phyloP scores from a whole-genome alignment of 1,140 invertebrate species.

The Onthophagus taurus region DNA sequence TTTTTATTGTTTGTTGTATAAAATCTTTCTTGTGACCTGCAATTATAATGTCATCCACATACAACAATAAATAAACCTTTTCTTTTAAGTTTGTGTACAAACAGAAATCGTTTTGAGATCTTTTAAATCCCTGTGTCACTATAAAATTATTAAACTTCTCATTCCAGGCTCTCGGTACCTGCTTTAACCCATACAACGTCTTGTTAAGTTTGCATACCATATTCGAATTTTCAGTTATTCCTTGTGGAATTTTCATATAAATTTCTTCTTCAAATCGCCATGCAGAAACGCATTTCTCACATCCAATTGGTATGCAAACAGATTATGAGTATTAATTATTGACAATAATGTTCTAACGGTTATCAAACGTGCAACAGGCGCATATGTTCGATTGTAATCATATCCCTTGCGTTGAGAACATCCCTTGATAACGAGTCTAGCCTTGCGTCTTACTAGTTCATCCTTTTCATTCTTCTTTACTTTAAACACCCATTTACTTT shows the following conservation, averaged over 20 bases:
- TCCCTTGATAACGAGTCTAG: slow-evolving; percentile 37
- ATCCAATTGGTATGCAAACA: slow-evolving; percentile 29
- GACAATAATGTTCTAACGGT: slow-evolving; percentile 29
- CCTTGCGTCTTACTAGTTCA: slow-evolving; percentile 26
- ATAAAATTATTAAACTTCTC: slow-evolving; percentile 8
- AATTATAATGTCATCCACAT: slow-evolving; percentile 28
- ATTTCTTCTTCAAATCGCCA: slow-evolving; percentile 20
- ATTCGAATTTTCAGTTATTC: slow-evolving; percentile 6
- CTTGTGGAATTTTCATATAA: slow-evolving; percentile 21
- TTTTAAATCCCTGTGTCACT: not conserved
- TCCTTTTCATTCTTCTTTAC: slow-evolving; percentile 19
- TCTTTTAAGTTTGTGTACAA: slow-evolving; percentile 13
- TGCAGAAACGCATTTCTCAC: slow-evolving; percentile 24
- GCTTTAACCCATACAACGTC: slow-evolving; percentile 40
- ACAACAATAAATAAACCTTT: slow-evolving; percentile 19
- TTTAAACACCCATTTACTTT: slow-evolving; percentile 10
- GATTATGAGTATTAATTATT: slow-evolving; percentile 18
- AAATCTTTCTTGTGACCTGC: slow-evolving; percentile 10
- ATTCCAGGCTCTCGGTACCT: slow-evolving; percentile 38
- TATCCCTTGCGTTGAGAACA: slow-evolving; percentile 28
- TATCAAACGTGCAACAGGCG: slow-evolving; percentile 28
- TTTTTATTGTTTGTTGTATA: slow-evolving; percentile 1
- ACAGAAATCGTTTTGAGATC: slow-evolving; percentile 15
- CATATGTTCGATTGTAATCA: slow-evolving; percentile 34
- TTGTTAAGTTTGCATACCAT: slow-evolving; percentile 29